phyloP scores from a whole-genome alignment of 2,888 invertebrate genomes.

The Macrophya alboannulata region DNA sequence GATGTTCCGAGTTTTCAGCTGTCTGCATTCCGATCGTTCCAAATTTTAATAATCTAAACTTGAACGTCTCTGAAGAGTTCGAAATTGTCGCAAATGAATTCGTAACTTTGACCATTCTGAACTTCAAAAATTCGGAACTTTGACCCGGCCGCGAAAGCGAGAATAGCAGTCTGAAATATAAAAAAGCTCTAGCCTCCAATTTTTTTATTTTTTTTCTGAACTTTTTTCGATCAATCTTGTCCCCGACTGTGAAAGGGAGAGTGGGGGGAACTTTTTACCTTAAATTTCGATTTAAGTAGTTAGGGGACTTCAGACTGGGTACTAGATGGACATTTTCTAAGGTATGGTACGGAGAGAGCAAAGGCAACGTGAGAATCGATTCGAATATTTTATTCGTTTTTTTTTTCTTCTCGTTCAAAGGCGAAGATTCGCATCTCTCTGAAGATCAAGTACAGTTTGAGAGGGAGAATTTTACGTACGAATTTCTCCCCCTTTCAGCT shows the following conservation, averaged over 20 bases:
- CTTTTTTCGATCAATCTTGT: conserved; percentile 7
- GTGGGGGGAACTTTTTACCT: neutral
- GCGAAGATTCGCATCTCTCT: neutral
- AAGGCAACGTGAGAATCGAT: neutral
- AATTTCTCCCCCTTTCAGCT: conserved; percentile 2
- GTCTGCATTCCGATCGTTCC: too few relatives aligned
- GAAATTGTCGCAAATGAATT: too few relatives aligned
- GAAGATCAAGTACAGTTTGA: neutral
- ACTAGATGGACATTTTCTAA: conserved; percentile 9
- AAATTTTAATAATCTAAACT: too few relatives aligned
- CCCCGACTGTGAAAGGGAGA: neutral
- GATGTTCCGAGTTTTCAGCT: too few relatives aligned
- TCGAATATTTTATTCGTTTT: conserved; percentile 25
- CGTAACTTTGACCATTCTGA: too few relatives aligned
- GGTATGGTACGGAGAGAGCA: neutral
- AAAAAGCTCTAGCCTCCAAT: neutral
- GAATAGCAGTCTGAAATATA: neutral
- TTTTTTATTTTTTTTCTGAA: neutral
- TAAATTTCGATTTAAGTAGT: conserved; percentile 1
- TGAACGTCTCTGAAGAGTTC: too few relatives aligned
- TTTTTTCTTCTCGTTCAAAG: too few relatives aligned
- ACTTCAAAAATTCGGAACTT: too few relatives aligned
- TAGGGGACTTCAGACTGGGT: too few relatives aligned
- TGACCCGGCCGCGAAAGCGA: neutral
- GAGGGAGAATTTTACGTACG: neutral